A percentile compares a stretch with the other conserved stretches of the same genome.
Conservation (phyloP, 2,888 invertebrate genomes). For the Athetis lepigone region DNA sequence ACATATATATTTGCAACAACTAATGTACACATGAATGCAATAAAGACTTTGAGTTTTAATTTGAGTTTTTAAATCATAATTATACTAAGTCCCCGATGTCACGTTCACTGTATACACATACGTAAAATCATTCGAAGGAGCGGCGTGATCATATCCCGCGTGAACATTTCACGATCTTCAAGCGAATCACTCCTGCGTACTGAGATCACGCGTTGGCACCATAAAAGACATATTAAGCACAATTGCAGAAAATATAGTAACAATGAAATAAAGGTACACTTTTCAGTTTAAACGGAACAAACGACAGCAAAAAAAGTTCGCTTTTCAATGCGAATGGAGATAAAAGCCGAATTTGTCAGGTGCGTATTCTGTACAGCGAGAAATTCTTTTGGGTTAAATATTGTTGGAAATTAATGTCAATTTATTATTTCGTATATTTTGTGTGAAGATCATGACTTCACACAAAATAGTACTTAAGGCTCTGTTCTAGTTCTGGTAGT, state of each 20-base stretch:
- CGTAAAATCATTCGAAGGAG: conserved; percentile 9
- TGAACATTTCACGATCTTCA: conserved; percentile 3
- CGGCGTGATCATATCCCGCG: conserved; percentile 2
- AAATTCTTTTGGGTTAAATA: background rate
- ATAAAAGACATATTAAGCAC: background rate
- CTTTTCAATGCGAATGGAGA: background rate
- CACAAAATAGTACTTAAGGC: no score
- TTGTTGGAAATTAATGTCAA: background rate
- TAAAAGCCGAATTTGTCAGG: background rate
- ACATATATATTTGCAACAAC: no score
- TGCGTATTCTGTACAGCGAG: background rate
- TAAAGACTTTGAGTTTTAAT: no score
- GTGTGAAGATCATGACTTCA: no score
- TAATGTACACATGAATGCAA: no score
- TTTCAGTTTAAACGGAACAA: background rate
- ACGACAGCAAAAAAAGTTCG: background rate
- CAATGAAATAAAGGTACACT: background rate
- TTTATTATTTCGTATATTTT: background rate
- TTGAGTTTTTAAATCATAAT: no score
- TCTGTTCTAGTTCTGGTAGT: no score
- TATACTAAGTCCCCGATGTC: no score
- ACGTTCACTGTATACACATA: no score
- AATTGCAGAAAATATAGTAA: conserved; percentile 1
- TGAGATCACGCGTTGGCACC: background rate
- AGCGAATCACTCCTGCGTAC: conserved; percentile 12